Conservation (phyloP, 1,140 invertebrate species). For the Zaprionus nigranus region DNA sequence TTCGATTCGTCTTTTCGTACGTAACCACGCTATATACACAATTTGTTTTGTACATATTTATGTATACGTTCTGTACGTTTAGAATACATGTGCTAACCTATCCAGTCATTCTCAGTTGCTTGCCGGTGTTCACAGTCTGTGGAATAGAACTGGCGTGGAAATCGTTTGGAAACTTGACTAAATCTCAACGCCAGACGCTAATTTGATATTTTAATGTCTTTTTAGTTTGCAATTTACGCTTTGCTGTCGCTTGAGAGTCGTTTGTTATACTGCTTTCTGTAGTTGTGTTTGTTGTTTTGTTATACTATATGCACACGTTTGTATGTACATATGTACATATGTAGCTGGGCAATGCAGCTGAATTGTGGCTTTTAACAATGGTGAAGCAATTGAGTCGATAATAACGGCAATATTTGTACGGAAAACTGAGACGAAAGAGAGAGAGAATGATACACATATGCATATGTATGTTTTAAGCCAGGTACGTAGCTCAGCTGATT, state of each 20-base stretch:
- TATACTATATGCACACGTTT: not conserved
- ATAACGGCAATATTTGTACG: conserved; percentile 62
- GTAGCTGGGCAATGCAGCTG: conserved; percentile 17
- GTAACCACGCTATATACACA: not conserved
- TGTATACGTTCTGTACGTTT: not conserved
- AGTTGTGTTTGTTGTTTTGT: conserved; percentile 5
- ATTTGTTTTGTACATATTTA: not conserved
- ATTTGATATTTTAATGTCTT: conserved; percentile 82
- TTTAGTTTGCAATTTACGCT: conserved; percentile 76
- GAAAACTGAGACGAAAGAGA: not conserved
- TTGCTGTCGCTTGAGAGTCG: conserved; percentile 5
- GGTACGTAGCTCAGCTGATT: not conserved
- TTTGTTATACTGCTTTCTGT: conserved; percentile 9
- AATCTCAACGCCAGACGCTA: conserved; percentile 73
- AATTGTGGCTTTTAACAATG: conserved; percentile 6
- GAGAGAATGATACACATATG: not conserved
- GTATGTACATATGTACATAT: not conserved
- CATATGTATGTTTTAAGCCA: conserved; percentile 1
- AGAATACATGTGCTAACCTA: conserved; percentile 9
- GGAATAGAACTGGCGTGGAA: conserved; percentile 48
- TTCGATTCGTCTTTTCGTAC: conserved; percentile 41
- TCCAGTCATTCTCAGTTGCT: conserved; percentile 35
- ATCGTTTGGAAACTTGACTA: conserved; percentile 64
- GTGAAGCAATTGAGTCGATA: conserved; percentile 41
- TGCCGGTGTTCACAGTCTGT: conserved; percentile 24